These are phyloP conservation scores for Chiridota heheva DNA, from an alignment of 35 echinoderm and acorn worm species.

Conservation along the genomic window DNA sequence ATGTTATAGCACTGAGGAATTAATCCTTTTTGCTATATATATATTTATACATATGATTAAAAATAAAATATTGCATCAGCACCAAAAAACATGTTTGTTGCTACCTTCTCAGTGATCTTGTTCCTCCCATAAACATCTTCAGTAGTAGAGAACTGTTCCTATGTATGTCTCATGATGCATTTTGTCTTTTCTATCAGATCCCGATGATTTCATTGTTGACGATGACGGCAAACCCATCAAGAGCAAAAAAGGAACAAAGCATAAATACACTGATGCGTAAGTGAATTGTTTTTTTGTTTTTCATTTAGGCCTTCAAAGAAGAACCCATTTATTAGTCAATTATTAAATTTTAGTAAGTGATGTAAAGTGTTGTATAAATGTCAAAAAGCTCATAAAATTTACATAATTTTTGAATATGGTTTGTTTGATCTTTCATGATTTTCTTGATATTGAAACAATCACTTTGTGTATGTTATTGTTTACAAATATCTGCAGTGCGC, in stretches of 20 bases:
- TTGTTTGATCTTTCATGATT: too few species aligned
- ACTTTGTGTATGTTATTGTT: too few species aligned
- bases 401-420: too few species aligned
- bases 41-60: not conserved
- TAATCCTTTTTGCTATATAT: not conserved
- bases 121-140: not conserved
- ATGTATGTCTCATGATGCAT: not conserved
- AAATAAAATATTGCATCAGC: not conserved
- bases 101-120: not conserved
- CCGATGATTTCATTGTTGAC: constrained; percentile 95
- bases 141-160: not conserved
- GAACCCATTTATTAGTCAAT: too few species aligned
- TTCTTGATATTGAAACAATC: too few species aligned
- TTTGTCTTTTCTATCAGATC: constrained; percentile 47
- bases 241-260: constrained; percentile 85
- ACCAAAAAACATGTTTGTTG: not conserved
- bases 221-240: constrained; percentile 83
- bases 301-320: too few species aligned
- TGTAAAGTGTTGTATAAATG: too few species aligned
- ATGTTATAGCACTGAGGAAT: not conserved
- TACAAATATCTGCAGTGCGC: constrained; percentile 68
- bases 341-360: too few species aligned
- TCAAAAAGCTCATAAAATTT: too few species aligned
- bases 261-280: constrained; percentile 87
- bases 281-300: constrained; percentile 10